These are phyloP conservation scores for Cynopterus sphinx DNA, from an alignment of 2,797 vertebrate species.

Conservation along the genomic window DNA sequence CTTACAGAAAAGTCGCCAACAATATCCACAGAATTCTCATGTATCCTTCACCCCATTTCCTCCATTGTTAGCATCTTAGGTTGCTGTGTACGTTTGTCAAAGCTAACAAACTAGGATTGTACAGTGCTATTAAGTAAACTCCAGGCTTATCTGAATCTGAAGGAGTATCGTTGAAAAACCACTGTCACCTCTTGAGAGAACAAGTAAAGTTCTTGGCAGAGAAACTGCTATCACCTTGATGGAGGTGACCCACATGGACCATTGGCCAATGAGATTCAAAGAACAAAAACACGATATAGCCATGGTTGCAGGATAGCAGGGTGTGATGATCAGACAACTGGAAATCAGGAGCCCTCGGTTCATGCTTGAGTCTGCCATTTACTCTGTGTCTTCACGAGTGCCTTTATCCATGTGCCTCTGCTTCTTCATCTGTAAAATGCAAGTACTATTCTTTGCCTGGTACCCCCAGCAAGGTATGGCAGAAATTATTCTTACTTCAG, in stretches of 20 bases:
- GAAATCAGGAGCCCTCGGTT: neutral
- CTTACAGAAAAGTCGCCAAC: neutral
- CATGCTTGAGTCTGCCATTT: neutral
- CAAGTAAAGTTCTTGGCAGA: neutral
- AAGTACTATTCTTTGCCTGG: neutral
- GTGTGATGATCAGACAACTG: neutral
- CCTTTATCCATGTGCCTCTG: neutral
- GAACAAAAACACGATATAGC: neutral
- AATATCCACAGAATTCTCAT: neutral
- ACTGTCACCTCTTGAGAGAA: neutral
- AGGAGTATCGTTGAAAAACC: neutral
- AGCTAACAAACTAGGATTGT: neutral
- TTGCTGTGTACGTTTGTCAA: too few species aligned
- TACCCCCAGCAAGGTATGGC: neutral
- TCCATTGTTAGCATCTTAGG: neutral
- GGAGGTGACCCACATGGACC: neutral
- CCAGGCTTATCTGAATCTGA: neutral
- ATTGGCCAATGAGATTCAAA: neutral
- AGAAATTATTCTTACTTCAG: neutral
- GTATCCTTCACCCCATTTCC: neutral
- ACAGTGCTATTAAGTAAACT: neutral
- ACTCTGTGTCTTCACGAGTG: neutral
- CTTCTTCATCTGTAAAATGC: slow-evolving; percentile 54
- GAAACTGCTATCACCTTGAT: neutral
- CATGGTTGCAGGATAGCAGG: neutral